phyloP scores from a whole-genome alignment of 2,113 vertebrate species.

The Solea senegalensis region DNA sequence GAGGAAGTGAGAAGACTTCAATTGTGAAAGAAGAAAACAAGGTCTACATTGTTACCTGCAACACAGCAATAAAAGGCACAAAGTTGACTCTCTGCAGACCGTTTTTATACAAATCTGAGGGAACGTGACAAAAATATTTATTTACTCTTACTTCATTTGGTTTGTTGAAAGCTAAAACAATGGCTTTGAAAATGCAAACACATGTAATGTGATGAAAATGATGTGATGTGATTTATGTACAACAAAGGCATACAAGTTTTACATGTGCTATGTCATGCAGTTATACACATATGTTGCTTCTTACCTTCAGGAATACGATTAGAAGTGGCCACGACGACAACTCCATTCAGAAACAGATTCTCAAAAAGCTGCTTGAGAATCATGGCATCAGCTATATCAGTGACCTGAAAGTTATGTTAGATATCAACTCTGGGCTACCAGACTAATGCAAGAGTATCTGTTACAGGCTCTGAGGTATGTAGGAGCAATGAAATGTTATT shows the following conservation, averaged over 20 bases:
- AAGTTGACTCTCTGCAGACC: slow-evolving; percentile 98
- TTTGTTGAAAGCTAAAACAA: background rate
- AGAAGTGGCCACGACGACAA: slow-evolving; percentile 97
- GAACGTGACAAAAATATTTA: slow-evolving; percentile 14
- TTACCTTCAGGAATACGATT: slow-evolving; percentile 92
- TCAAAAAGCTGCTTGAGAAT: slow-evolving; percentile 99
- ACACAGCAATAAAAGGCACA: slow-evolving; percentile 94
- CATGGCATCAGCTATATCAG: slow-evolving; percentile 99
- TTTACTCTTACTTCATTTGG: background rate
- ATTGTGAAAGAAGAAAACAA: background rate
- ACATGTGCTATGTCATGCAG: background rate
- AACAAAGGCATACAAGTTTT: too few relatives aligned
- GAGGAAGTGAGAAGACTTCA: background rate
- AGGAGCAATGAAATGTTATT: background rate
- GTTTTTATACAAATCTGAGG: slow-evolving; percentile 98
- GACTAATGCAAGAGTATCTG: too few relatives aligned
- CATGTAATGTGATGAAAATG: too few relatives aligned
- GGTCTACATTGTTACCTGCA: slow-evolving; percentile 85
- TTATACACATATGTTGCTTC: background rate
- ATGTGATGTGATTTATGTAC: too few relatives aligned
- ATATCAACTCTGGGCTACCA: background rate
- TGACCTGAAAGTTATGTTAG: slow-evolving; percentile 84
- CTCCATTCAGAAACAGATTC: slow-evolving; percentile 94
- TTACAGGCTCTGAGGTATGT: background rate
- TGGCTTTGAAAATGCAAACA: background rate